Evolutionary conservation across 1,140 invertebrate genomes (phyloP).

Genomic region (Drosophila arawakana): DNA sequence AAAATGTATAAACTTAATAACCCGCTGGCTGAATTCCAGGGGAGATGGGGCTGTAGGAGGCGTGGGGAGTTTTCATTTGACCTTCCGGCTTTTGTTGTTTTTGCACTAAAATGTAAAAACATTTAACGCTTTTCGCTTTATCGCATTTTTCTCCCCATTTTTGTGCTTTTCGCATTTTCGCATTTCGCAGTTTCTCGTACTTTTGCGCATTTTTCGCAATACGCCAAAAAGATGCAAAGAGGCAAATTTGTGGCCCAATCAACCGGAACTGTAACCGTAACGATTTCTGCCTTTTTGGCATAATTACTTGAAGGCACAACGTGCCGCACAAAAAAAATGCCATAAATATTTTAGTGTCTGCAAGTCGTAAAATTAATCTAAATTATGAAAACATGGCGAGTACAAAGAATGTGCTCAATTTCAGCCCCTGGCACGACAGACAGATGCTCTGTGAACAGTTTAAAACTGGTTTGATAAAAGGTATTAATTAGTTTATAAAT

Average conservation of each 20-base stretch:
- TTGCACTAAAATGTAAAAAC: conserved; percentile 52
- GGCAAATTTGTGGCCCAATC: conserved; percentile 48
- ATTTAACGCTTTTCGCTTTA: conserved; percentile 41
- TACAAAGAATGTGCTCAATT: neutral
- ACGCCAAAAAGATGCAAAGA: conserved; percentile 39
- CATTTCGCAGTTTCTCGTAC: conserved; percentile 4
- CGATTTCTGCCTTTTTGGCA: conserved; percentile 44
- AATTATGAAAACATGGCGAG: conserved; percentile 10
- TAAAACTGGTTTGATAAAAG: too few relatives aligned
- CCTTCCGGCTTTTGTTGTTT: conserved; percentile 58
- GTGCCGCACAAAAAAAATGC: conserved; percentile 16
- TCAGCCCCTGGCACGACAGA: neutral
- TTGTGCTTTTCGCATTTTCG: conserved; percentile 30
- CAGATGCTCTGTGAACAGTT: neutral
- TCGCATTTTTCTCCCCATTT: conserved; percentile 1
- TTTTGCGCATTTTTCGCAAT: conserved; percentile 37
- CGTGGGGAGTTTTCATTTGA: conserved; percentile 27
- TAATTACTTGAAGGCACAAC: conserved; percentile 35
- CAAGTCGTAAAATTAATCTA: conserved; percentile 25
- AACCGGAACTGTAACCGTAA: conserved; percentile 61
- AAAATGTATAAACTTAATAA: conserved; percentile 56
- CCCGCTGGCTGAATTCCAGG: conserved; percentile 35
- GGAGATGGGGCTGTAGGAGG: neutral
- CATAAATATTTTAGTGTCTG: conserved; percentile 57
- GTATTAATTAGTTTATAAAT: too few relatives aligned